These are phyloP conservation scores for Myiozetetes cayanensis DNA, from an alignment of 2,113 vertebrate genomes.

Conservation along the genomic window DNA sequence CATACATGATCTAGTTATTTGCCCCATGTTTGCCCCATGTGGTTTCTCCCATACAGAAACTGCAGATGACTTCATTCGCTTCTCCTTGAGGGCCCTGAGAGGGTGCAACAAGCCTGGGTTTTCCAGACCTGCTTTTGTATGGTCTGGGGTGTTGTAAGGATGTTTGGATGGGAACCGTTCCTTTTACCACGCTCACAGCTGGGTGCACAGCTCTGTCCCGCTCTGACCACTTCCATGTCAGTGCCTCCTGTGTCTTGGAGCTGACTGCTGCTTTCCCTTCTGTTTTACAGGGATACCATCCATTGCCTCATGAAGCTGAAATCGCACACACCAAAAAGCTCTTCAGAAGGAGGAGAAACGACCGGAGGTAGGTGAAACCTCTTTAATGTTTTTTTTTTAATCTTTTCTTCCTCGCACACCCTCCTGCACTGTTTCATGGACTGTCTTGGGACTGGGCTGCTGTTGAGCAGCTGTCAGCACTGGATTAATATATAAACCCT, in stretches of 20 bases:
- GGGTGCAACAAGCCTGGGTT: neutral
- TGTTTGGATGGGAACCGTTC: neutral
- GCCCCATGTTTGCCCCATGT: fast-evolving
- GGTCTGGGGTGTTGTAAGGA: neutral
- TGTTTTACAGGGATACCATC: constrained; percentile 84
- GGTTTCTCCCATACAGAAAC: neutral
- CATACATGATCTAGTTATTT: fast-evolving
- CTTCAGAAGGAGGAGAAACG: constrained; percentile 89
- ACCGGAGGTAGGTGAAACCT: constrained; percentile 82
- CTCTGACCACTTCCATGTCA: fast-evolving
- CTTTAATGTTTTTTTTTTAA: neutral
- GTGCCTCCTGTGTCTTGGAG: neutral
- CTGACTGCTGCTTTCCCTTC: neutral
- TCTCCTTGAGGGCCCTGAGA: fast-evolving
- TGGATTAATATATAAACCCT: neutral
- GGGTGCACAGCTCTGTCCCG: neutral
- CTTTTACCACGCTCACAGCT: fast-evolving
- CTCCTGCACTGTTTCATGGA: neutral
- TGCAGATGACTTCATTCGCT: neutral
- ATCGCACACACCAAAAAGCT: constrained; percentile 96
- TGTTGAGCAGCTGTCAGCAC: neutral
- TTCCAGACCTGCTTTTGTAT: neutral
- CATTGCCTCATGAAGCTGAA: constrained; percentile 90
- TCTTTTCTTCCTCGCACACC: neutral
- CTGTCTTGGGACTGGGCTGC: neutral